Base-by-base conservation (phyloP, 35 echinoderm and acorn worm species). In the Acanthaster planci region DNA sequence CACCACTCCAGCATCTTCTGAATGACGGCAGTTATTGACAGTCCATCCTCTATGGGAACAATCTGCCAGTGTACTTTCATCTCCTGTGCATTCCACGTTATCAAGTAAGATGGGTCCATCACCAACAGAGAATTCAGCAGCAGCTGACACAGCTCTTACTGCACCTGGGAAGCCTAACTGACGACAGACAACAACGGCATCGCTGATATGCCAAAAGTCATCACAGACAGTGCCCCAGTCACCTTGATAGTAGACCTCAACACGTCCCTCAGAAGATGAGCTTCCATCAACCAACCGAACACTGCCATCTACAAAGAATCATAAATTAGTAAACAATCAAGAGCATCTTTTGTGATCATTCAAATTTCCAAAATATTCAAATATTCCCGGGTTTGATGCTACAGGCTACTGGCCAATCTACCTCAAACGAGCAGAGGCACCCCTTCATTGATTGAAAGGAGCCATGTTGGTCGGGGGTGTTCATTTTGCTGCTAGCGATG, bases 171-270 rank as follows among this genome's bases (percentile, higher is more conserved):
- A 87, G 5, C 85, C 85, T 19, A 87, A 51, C 51, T 87, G 75
- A 19, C 50, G 85, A 30, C 85, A 87, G 17, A 30, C 75, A 35
- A 87, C 85, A 0, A 32, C 17, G 36, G 75, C 85, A 79, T 87
- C 85, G 3, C 57, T 54, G 6, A 53, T 16, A 14, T 79, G 75
- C 21, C 37, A 87, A 38, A 76, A 4, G 44, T 87, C 85, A 78
- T 87, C 85, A 78, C 85, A 87, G 21, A 87, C 85, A 78, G 85
- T 87, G 22, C 85, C 85, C 85, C 85, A 87, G 2, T 10, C 14
- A 18, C 85, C 85, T 0, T 87, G 7, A 5, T 52, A 42, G 47
- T 51, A 87, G 47, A 87, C 75, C 51, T 87, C 76, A 0, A 87
- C 85, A n/a, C 85, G 85, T 5, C 85, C 85, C 17, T 68, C 75